A percentile compares a stretch with the other conserved stretches of the same genome.
Evolutionary conservation across 1,140 invertebrate genomes (phyloP).

Genomic region (Macrobrachium nipponense): DNA sequence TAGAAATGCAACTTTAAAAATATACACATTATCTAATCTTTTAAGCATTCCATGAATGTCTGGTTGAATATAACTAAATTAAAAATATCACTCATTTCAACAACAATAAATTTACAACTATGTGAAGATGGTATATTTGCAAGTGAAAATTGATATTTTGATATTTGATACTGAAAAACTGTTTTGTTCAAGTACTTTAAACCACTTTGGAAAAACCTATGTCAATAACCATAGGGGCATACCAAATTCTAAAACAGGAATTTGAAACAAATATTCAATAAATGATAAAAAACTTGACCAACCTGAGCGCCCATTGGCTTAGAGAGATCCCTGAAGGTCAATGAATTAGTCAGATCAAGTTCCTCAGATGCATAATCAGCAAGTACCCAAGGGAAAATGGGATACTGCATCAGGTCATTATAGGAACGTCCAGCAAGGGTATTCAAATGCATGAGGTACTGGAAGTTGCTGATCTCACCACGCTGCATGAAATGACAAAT

Average conservation of each 20-base stretch:
- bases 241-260: background rate
- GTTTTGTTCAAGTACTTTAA: too few relatives aligned
- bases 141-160: too few relatives aligned
- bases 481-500: too few relatives aligned
- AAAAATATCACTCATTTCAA: too few relatives aligned
- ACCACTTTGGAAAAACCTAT: too few relatives aligned
- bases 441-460: slow-evolving; percentile 99
- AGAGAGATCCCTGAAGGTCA: slow-evolving; percentile 95
- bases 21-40: too few relatives aligned
- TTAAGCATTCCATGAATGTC: too few relatives aligned
- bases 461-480: slow-evolving; percentile 99
- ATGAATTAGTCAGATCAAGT: slow-evolving; percentile 86
- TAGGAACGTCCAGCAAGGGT: slow-evolving; percentile 95
- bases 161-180: too few relatives aligned
- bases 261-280: background rate
- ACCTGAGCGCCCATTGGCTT: slow-evolving; percentile 94
- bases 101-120: too few relatives aligned
- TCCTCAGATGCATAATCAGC: slow-evolving; percentile 95
- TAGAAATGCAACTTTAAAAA: too few relatives aligned
- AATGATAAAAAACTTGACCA: background rate
- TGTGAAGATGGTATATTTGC: too few relatives aligned
- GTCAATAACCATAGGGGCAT: background rate
- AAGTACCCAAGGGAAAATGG: slow-evolving; percentile 97
- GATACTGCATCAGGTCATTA: slow-evolving; percentile 98
- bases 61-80: too few relatives aligned